phyloP scores from a whole-genome alignment of 2,113 vertebrate species.

The Lophochroa leadbeateri region DNA sequence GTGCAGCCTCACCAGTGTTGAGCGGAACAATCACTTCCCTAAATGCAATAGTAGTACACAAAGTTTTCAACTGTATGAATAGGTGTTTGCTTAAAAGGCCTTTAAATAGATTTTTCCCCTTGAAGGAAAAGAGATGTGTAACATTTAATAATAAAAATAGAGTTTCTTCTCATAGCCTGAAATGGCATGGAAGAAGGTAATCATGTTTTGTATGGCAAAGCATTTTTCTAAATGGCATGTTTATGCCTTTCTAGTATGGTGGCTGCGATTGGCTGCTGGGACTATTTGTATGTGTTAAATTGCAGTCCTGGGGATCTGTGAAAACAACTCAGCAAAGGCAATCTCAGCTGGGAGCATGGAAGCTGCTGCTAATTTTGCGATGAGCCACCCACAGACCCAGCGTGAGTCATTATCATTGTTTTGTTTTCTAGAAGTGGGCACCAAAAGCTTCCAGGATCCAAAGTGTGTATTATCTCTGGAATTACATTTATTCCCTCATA shows the following conservation, averaged over 20 bases:
- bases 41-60: not conserved
- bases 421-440: conserved; percentile 22
- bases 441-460: not conserved
- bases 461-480: conserved; percentile 18
- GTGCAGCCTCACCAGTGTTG: not conserved
- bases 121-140: not conserved
- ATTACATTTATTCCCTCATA: conserved; percentile 16
- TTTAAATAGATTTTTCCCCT: conserved; percentile 25
- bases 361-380: conserved; percentile 55
- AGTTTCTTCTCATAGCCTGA: not conserved
- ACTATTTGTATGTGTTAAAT: conserved; percentile 54
- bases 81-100: conserved; percentile 13
- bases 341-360: conserved; percentile 62
- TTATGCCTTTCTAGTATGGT: conserved; percentile 28
- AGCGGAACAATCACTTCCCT: not conserved
- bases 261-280: conserved; percentile 19
- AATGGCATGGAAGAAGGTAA: conserved; percentile 41
- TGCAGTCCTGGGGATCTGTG: conserved; percentile 33
- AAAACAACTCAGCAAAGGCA: conserved; percentile 45
- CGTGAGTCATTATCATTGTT: conserved; percentile 54
- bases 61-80: not conserved
- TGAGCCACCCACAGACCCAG: conserved; percentile 50
- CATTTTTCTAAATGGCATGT: conserved; percentile 14
- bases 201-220: conserved; percentile 16
- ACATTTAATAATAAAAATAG: conserved; percentile 31